Conservation (phyloP, 92 coral and sea anemone genomes). For the Palythoa grandis region DNA sequence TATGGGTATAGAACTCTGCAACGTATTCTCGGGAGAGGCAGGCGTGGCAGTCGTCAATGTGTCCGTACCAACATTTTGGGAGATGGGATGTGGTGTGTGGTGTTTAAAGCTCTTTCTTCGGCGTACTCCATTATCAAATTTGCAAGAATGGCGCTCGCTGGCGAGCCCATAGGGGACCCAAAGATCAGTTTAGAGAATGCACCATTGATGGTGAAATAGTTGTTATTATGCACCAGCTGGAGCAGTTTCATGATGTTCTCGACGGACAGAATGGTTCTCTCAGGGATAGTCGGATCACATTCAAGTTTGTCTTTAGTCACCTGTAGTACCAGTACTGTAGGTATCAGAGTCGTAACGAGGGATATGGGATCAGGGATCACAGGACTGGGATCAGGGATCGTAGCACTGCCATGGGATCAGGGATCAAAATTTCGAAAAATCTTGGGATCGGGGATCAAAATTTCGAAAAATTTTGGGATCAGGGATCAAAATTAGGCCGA, state of each 20-base stretch:
- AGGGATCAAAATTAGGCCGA: too few relatives aligned
- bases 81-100: slow-evolving; percentile 24
- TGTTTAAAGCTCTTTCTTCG: slow-evolving; percentile 43
- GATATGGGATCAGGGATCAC: too few relatives aligned
- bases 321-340: not conserved
- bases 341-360: too few relatives aligned
- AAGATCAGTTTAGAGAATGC: slow-evolving; percentile 43
- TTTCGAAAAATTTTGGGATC: too few relatives aligned
- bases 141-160: slow-evolving; percentile 53
- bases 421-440: too few relatives aligned
- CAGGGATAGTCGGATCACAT: not conserved
- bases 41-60: slow-evolving; percentile 58
- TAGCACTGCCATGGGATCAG: too few relatives aligned
- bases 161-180: slow-evolving; percentile 62
- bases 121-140: slow-evolving; percentile 29
- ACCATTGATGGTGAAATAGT: slow-evolving; percentile 26
- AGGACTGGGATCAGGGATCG: too few relatives aligned
- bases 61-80: slow-evolving; percentile 61
- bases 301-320: not conserved
- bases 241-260: not conserved
- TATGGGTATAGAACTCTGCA: too few relatives aligned
- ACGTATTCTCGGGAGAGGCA: slow-evolving; percentile 6
- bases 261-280: not conserved
- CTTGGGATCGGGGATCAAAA: too few relatives aligned
- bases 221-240: slow-evolving; percentile 3